These are phyloP conservation scores for Drosophila triauraria DNA, from an alignment of 1,140 invertebrate genomes.

Conservation along the genomic window DNA sequence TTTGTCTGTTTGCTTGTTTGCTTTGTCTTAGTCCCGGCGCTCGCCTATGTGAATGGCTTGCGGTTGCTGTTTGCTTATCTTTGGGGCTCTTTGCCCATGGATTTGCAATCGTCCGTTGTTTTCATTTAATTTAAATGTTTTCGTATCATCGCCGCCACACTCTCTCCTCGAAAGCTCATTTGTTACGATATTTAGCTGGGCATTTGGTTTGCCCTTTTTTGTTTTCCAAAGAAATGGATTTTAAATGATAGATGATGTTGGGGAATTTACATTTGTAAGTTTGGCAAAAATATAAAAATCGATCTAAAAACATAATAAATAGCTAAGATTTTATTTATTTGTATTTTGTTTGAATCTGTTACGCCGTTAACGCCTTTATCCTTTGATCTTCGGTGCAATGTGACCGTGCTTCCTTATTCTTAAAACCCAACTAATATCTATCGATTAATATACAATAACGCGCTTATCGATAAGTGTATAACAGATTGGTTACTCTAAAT, in stretches of 20 bases:
- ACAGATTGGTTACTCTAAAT: no score
- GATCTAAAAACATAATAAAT: background rate
- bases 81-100: conserved; percentile 31
- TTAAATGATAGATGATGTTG: conserved; percentile 29
- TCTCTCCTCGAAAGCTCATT: conserved; percentile 18
- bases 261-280: background rate
- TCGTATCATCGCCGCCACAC: conserved; percentile 41
- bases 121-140: conserved; percentile 80
- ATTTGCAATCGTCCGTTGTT: conserved; percentile 64
- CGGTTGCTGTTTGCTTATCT: conserved; percentile 49
- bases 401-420: no score
- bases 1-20: conserved; percentile 51
- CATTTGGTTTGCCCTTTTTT: conserved; percentile 8
- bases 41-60: conserved; percentile 20
- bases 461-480: no score
- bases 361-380: no score
- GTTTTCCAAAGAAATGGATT: background rate
- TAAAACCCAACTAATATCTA: no score
- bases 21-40: conserved; percentile 46
- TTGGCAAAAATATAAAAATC: background rate
- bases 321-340: no score
- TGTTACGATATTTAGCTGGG: conserved; percentile 15
- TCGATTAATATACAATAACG: no score
- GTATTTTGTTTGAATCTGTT: no score
- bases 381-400: no score